phyloP scores from a whole-genome alignment of 2,888 invertebrate species.

The Cryptus viduatorius region DNA sequence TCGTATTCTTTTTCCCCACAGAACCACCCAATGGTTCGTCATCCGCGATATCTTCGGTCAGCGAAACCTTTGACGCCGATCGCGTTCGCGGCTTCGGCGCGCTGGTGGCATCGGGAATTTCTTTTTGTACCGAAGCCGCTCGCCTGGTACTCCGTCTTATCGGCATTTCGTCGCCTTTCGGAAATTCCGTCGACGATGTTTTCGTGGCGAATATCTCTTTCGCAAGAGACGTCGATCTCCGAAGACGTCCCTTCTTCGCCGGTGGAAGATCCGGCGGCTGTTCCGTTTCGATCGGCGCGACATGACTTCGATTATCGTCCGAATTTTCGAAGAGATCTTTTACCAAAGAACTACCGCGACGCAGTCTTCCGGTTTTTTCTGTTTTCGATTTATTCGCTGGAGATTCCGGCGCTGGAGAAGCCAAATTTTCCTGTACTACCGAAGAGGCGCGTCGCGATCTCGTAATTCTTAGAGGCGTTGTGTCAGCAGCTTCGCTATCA shows the following conservation, averaged over 20 bases:
- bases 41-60: constrained; percentile 44
- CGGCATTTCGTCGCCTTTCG: constrained; percentile 61
- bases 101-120: constrained; percentile 61
- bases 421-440: constrained; percentile 64
- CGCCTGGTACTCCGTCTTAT: constrained; percentile 75
- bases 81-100: constrained; percentile 48
- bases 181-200: constrained; percentile 51
- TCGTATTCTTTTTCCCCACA: constrained; percentile 44
- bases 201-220: constrained; percentile 66
- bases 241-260: constrained; percentile 31
- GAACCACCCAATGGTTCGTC: constrained; percentile 45
- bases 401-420: constrained; percentile 39
- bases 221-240: constrained; percentile 68
- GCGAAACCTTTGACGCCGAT: constrained; percentile 54
- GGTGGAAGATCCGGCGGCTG: constrained; percentile 27
- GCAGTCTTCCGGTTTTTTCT: constrained; percentile 51
- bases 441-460: constrained; percentile 76
- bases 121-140: constrained; percentile 74
- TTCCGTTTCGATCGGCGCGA: constrained; percentile 36
- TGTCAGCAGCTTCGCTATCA: constrained; percentile 15
- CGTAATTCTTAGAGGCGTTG: constrained; percentile 67
- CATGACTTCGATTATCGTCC: constrained; percentile 9
- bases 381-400: constrained; percentile 24
- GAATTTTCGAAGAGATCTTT: constrained; percentile 69
- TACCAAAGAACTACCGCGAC: constrained; percentile 72